Percentiles rank a stretch among this genome's conserved stretches.
Conservation (phyloP, 37 sponge, comb jelly and placozoan genomes). For the Axinella damicornis region DNA sequence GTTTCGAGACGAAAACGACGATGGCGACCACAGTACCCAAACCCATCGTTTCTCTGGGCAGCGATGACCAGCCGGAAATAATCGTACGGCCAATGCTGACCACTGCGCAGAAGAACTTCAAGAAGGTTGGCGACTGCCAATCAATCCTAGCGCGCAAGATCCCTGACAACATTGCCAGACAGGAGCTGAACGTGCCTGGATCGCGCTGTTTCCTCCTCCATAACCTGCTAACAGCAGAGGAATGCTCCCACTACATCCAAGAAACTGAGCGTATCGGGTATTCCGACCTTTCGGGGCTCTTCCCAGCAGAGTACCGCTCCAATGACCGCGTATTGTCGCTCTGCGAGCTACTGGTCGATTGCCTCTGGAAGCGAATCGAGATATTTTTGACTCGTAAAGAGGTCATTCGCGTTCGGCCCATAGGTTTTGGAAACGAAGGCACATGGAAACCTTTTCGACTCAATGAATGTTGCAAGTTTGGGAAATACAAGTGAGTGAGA, state of each 20-base stretch:
- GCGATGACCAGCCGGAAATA: no score
- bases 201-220: conserved; percentile 37
- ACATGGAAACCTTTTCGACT: conserved; percentile 55
- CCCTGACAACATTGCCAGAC: conserved; percentile 1
- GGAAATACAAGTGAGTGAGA: conserved; percentile 53
- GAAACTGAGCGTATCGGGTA: conserved; percentile 47
- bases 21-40: no score
- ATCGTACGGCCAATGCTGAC: conserved; percentile 44
- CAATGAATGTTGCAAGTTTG: conserved; percentile 55
- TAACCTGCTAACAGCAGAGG: conserved; percentile 26
- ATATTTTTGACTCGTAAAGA: conserved; percentile 24
- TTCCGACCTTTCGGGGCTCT: conserved; percentile 19
- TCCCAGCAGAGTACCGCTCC: conserved; percentile 37
- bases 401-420: conserved; percentile 46
- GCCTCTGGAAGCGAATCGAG: conserved; percentile 40
- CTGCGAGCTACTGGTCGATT: conserved; percentile 33
- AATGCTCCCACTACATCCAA: conserved; percentile 41
- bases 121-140: conserved; percentile 12
- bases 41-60: no score
- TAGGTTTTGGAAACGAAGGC: conserved; percentile 62
- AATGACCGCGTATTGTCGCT: conserved; percentile 50
- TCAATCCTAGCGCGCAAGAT: background rate
- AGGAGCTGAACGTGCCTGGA: conserved; percentile 42
- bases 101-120: conserved; percentile 51
- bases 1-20: no score